Percentiles rank a stretch among this genome's conserved stretches.
Conservation (phyloP, 2,797 vertebrate genomes). For the Meriones psammophilus region DNA sequence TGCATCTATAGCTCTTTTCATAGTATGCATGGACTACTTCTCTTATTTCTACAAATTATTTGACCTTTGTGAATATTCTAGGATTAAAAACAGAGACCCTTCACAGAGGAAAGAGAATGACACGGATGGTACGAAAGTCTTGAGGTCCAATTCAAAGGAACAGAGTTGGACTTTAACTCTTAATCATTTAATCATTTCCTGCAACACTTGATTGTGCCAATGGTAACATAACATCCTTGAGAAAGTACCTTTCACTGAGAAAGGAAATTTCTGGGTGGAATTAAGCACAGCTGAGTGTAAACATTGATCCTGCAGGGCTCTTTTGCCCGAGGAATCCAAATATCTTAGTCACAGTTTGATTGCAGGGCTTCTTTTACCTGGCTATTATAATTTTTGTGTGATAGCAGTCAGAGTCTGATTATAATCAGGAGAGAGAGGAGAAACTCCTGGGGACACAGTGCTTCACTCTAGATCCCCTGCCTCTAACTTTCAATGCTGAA, state of each 20-base stretch:
- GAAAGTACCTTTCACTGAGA: not conserved
- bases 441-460: constrained; percentile 63
- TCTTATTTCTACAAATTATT: not conserved
- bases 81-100: not conserved
- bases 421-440: constrained; percentile 75
- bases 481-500: constrained; percentile 71
- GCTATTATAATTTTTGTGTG: constrained; percentile 54
- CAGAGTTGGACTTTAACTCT: not conserved
- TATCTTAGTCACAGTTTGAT: constrained; percentile 66
- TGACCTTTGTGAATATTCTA: not conserved
- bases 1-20: not conserved
- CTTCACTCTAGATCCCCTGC: constrained; percentile 77
- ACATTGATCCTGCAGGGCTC: constrained; percentile 5
- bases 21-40: not conserved
- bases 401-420: constrained; percentile 75
- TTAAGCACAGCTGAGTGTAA: not conserved
- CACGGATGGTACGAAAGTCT: not conserved
- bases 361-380: constrained; percentile 60
- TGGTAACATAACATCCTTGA: not conserved
- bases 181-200: not conserved
- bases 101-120: not conserved
- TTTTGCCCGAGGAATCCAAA: constrained; percentile 54
- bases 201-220: not conserved
- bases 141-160: not conserved
- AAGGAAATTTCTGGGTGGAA: not conserved